Base-by-base conservation (phyloP, 2,888 invertebrate species). In the Hartigia nigra region DNA sequence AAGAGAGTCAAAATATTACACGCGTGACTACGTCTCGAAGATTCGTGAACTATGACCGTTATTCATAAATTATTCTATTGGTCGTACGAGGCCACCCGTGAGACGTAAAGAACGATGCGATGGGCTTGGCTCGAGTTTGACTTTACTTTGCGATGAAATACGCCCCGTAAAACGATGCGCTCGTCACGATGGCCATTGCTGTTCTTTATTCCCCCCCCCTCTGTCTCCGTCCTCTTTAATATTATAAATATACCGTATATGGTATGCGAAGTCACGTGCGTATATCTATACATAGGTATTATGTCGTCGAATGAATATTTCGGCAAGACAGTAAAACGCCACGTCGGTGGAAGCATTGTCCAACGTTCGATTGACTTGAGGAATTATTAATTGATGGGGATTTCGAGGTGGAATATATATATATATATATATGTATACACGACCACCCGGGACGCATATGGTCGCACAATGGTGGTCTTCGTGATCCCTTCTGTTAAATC, bases 41-140 rank as follows among this genome's bases (percentile, higher is more conserved):
- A 34, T 1, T 3, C 32, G 72, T 72, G 72, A 72, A 72, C 72
- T 72, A 12, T 72, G 72, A 72, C 72, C 72, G 14, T 72, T 72
- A 72, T 34, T 72, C 72, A 72, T 72, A 31, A 31, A 34, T 72
- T 72, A 72, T 12, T 72, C 72, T 12, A 72, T 34, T 12, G 72
- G 72, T 34, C 72, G 12, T 55, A 23, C 1, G 55, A 12, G 72
- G 72, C 72, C 72, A 72, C 72, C 72, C 72, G 72, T 31, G 31
- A 31, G 72, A 72, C 12, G 34, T 5, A 31, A 34, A 34, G 72
- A 31, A 72, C 12, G 12, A 34, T 34, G 34, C 12, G 12, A 34
- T 34, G 34, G 72, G 55, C 55, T 55, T 55, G 55, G 55, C 55
- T 34, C 32, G 72, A 72, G 72, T 32, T 34, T 32, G 12, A 12